Evolutionary conservation across 2,888 invertebrate species (phyloP).

Genomic region (Polydrusus cervinus): DNA sequence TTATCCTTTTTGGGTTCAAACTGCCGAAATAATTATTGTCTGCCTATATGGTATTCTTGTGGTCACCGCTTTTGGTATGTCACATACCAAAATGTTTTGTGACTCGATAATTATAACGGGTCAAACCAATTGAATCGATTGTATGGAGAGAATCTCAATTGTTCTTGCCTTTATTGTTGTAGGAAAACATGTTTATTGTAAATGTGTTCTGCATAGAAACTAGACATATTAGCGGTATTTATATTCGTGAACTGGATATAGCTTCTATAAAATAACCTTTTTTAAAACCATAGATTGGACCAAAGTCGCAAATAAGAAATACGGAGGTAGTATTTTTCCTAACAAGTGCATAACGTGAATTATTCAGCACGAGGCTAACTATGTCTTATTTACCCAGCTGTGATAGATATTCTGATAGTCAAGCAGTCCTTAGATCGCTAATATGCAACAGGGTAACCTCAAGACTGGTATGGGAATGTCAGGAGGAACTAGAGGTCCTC

Average conservation of each 20-base stretch:
- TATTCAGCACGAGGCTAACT: no score
- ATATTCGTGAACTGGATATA: neutral
- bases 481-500: no score
- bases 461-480: no score
- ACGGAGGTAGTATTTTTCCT: no score
- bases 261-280: neutral
- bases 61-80: neutral
- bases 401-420: no score
- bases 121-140: conserved; percentile 6
- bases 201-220: neutral
- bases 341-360: no score
- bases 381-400: no score
- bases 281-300: no score
- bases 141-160: neutral
- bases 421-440: no score
- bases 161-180: neutral
- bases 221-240: neutral
- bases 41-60: neutral
- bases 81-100: conserved; percentile 9
- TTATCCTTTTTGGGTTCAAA: no score
- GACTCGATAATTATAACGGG: conserved; percentile 10
- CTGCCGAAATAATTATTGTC: neutral
- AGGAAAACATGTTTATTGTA: neutral
- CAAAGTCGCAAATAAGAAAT: no score
- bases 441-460: no score